These are phyloP conservation scores for Xiphydria camelus DNA, from an alignment of 2,888 invertebrate genomes.

Conservation along the genomic window DNA sequence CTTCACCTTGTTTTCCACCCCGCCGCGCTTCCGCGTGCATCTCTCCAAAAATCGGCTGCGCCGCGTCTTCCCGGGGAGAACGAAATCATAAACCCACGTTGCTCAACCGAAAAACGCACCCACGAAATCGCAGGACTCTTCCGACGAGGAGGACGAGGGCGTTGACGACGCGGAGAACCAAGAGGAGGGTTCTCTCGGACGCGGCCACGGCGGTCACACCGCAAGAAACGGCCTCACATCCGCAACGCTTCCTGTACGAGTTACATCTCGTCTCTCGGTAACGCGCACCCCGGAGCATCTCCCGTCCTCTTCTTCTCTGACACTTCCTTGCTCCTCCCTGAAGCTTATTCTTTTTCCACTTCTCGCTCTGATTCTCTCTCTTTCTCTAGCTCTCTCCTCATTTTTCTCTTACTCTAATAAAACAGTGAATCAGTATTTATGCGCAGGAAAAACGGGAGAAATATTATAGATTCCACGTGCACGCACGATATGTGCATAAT, in stretches of 20 bases:
- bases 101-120: slow-evolving; percentile 14
- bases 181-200: slow-evolving; percentile 50
- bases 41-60: slow-evolving; percentile 1
- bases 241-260: slow-evolving; percentile 56
- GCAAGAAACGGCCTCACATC: slow-evolving; percentile 53
- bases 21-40: neutral
- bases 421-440: too few relatives aligned
- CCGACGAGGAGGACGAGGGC: slow-evolving; percentile 53
- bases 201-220: slow-evolving; percentile 45
- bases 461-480: too few relatives aligned
- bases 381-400: neutral
- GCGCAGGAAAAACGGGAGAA: too few relatives aligned
- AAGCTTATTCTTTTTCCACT: neutral
- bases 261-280: slow-evolving; percentile 53
- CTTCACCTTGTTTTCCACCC: neutral
- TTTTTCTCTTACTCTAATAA: too few relatives aligned
- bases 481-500: too few relatives aligned
- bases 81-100: slow-evolving; percentile 7
- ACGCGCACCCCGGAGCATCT: slow-evolving; percentile 33
- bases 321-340: slow-evolving; percentile 4
- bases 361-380: slow-evolving; percentile 4
- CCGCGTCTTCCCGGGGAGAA: too few relatives aligned
- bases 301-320: slow-evolving; percentile 10
- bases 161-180: slow-evolving; percentile 54
- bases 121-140: slow-evolving; percentile 45